Conservation (phyloP, 1,140 invertebrate genomes). For the Drosophila obscura region DNA sequence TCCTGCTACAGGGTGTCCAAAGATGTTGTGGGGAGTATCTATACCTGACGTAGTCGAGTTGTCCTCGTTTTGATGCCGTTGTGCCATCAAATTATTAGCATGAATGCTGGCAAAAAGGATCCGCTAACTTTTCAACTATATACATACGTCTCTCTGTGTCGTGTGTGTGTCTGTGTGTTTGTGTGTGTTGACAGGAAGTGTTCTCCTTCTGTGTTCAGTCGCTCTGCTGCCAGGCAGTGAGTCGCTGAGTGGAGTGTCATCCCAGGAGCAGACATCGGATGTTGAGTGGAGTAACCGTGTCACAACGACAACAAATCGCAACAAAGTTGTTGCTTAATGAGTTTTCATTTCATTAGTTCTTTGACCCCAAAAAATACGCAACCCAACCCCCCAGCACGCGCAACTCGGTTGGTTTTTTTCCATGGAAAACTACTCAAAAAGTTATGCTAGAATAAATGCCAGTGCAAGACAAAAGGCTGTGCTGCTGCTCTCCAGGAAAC, state of each 20-base stretch:
- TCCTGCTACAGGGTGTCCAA: no score
- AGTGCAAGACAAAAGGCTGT: no score
- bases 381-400: no score
- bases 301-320: constrained; percentile 32
- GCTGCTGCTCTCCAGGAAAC: no score
- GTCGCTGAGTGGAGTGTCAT: constrained; percentile 26
- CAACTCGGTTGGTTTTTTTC: not conserved
- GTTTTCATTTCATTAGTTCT: constrained; percentile 56
- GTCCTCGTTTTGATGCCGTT: constrained; percentile 18
- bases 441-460: no score
- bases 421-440: not conserved
- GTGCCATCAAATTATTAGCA: constrained; percentile 81
- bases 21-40: constrained; percentile 58
- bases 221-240: constrained; percentile 12
- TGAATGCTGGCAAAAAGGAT: constrained; percentile 72
- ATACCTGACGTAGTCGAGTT: constrained; percentile 69
- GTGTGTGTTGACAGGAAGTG: constrained; percentile 59
- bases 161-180: constrained; percentile 20
- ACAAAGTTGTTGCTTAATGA: constrained; percentile 64
- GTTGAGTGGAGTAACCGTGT: constrained; percentile 41
- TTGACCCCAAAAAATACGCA: constrained; percentile 29
- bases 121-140: constrained; percentile 30
- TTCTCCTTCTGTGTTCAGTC: not conserved
- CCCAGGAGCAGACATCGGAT: constrained; percentile 59
- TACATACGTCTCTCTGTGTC: constrained; percentile 9